Conservation (phyloP, 2,113 vertebrate species). For the Cyphomyrus plagiostoma region DNA sequence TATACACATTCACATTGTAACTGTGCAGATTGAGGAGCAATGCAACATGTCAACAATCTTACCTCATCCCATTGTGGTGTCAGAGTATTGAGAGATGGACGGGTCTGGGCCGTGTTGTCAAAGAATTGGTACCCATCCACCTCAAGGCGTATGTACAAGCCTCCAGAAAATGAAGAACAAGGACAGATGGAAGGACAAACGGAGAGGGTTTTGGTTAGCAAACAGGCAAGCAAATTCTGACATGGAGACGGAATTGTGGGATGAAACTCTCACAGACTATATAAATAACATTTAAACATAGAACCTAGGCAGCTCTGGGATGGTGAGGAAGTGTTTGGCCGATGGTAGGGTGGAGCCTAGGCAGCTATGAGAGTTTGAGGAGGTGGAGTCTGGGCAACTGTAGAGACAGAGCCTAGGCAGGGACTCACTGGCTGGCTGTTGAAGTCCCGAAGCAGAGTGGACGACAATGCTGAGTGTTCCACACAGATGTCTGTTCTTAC, state of each 20-base stretch:
- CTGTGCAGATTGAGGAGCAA: not conserved
- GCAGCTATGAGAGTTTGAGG: not conserved
- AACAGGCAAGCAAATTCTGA: not conserved
- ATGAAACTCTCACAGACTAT: not conserved
- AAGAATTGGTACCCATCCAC: conserved; percentile 59
- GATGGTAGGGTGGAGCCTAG: not conserved
- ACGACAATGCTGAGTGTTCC: conserved; percentile 57
- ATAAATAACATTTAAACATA: not conserved
- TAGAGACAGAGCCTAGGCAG: not conserved
- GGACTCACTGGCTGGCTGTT: conserved; percentile 51
- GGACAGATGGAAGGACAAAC: not conserved
- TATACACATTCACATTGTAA: not conserved
- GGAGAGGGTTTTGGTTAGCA: not conserved
- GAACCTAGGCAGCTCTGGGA: not conserved
- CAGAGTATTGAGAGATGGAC: conserved; percentile 46
- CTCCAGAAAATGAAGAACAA: conserved; percentile 32
- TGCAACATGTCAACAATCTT: conserved; percentile 1
- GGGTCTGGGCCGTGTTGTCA: conserved; percentile 51
- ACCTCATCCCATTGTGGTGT: conserved; percentile 65
- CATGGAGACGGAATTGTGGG: not conserved
- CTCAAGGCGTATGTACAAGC: conserved; percentile 55
- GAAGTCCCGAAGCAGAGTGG: conserved; percentile 54
- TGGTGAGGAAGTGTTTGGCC: not conserved
- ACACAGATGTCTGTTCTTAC: conserved; percentile 36
- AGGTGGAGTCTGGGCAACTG: not conserved